A percentile compares a stretch with the other conserved stretches of the same genome.
phyloP scores from a whole-genome alignment of 2,888 invertebrate genomes.

The Eledona agricola region DNA sequence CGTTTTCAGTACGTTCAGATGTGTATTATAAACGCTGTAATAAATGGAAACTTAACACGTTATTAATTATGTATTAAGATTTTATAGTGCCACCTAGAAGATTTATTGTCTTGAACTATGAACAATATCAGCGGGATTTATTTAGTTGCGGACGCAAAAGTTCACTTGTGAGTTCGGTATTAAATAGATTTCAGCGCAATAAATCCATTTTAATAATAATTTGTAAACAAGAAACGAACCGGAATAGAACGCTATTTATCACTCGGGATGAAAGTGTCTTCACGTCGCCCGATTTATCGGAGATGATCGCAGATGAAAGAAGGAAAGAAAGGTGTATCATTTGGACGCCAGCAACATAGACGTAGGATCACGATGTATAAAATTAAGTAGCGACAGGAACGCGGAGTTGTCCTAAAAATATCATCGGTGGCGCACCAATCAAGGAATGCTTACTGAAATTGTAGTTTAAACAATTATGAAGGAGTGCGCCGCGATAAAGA shows the following conservation, averaged over 20 bases:
- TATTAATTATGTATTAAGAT: slow-evolving; percentile 32
- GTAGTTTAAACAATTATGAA: slow-evolving; percentile 50
- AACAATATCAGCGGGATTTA: slow-evolving; percentile 1
- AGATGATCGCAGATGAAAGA: slow-evolving; percentile 66
- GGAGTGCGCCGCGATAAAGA: slow-evolving; percentile 37
- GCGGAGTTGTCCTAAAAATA: slow-evolving; percentile 53
- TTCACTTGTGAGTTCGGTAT: slow-evolving; percentile 18
- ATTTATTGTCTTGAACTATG: slow-evolving; percentile 27
- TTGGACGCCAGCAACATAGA: slow-evolving; percentile 49
- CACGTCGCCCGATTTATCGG: slow-evolving; percentile 66
- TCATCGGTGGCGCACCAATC: slow-evolving; percentile 51
- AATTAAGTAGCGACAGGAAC: slow-evolving; percentile 57
- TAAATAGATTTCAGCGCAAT: slow-evolving; percentile 47
- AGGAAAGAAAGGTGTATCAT: slow-evolving; percentile 64
- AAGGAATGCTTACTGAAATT: slow-evolving; percentile 53
- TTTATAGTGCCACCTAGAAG: slow-evolving; percentile 7
- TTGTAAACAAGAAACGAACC: slow-evolving; percentile 58
- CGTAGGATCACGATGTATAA: slow-evolving; percentile 49
- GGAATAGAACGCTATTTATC: slow-evolving; percentile 57
- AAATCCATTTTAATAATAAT: slow-evolving; percentile 59
- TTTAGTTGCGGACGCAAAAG: slow-evolving; percentile 11
- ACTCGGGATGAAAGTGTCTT: slow-evolving; percentile 54
- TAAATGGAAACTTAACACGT: slow-evolving; percentile 26
- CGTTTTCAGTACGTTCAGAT: too few species aligned
- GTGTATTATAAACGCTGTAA: too few species aligned